Conservation (phyloP, 2,113 vertebrate genomes). For the Brachyhypopomus gauderio region DNA sequence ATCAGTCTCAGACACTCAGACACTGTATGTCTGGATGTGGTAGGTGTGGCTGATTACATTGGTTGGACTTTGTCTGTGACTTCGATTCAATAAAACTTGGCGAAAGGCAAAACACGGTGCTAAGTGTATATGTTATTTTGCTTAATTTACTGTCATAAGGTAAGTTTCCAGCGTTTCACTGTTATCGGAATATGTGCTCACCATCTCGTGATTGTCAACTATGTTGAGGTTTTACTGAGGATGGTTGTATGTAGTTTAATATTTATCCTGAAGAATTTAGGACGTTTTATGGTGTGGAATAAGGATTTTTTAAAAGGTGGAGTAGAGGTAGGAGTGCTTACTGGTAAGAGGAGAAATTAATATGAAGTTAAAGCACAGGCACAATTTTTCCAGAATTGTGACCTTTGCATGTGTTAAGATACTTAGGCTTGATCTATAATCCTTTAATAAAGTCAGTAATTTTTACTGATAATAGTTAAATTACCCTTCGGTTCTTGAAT, state of each 20-base stretch:
- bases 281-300: not conserved
- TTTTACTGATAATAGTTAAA: not conserved
- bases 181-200: too few relatives aligned
- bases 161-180: not conserved
- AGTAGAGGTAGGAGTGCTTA: too few relatives aligned
- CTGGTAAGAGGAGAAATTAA: too few relatives aligned
- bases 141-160: slow-evolving; percentile 7
- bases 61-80: slow-evolving; percentile 48
- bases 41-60: slow-evolving; percentile 25
- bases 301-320: not conserved
- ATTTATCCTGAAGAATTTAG: not conserved
- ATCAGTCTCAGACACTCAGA: slow-evolving; percentile 16
- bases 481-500: not conserved
- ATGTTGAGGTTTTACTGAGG: not conserved
- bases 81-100: slow-evolving; percentile 34
- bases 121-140: slow-evolving; percentile 11
- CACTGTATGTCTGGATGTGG: slow-evolving; percentile 6
- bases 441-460: not conserved
- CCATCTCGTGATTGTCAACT: not conserved
- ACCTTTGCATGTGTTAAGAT: not conserved
- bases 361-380: too few relatives aligned
- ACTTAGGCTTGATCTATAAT: not conserved
- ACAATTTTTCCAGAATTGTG: too few relatives aligned
- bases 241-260: not conserved
- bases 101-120: not conserved